These are phyloP conservation scores for Callithrix jacchus DNA, from an alignment of 2,113 vertebrate species.

Conservation along the genomic window DNA sequence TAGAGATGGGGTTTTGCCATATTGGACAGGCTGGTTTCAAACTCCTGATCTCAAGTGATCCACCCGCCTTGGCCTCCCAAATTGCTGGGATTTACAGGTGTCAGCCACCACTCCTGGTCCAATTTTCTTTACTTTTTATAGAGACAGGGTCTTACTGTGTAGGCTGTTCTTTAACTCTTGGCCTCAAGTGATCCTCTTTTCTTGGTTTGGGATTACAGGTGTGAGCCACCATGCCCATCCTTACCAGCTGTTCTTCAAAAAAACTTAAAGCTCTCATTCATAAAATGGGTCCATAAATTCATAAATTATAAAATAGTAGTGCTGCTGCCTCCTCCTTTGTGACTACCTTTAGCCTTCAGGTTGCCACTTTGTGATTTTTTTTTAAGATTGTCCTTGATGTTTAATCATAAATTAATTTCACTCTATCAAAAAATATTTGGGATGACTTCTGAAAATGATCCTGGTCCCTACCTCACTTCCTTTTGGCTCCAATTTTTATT, in stretches of 20 bases:
- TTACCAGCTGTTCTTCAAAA: not conserved
- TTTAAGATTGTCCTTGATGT: not conserved
- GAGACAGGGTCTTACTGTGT: too few species aligned
- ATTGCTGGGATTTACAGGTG: too few species aligned
- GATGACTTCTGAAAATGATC: not conserved
- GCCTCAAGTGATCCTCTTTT: too few species aligned
- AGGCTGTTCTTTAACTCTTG: too few species aligned
- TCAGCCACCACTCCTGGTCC: too few species aligned
- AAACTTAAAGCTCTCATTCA: not conserved
- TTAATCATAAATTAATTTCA: not conserved
- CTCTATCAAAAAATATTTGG: not conserved
- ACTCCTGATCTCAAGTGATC: too few species aligned
- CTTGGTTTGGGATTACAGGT: too few species aligned
- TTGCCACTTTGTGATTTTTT: not conserved
- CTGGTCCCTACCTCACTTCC: not conserved
- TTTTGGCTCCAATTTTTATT: not conserved
- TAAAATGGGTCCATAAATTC: not conserved
- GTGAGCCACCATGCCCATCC: too few species aligned
- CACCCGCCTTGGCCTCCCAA: too few species aligned
- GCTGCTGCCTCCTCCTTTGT: not conserved
- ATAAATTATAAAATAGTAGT: not conserved
- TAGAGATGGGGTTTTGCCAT: too few species aligned
- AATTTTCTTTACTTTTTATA: too few species aligned
- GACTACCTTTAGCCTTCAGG: not conserved
- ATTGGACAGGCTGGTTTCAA: too few species aligned